A percentile compares a stretch with the other conserved stretches of the same genome.
Evolutionary conservation across 2,888 invertebrate genomes (phyloP).

Genomic region (Spicauda simplicius): DNA sequence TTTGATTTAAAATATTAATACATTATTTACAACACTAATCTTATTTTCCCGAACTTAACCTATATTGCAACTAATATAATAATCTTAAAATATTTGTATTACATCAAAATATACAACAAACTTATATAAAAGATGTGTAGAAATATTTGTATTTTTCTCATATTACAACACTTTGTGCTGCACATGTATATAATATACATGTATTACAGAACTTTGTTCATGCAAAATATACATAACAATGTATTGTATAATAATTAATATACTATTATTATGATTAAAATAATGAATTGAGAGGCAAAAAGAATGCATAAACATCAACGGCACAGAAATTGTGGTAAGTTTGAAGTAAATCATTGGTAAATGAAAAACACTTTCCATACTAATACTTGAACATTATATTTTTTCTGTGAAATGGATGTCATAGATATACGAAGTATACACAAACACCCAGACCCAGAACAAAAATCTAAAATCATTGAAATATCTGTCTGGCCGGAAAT

Average conservation of each 20-base stretch:
- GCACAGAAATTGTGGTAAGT: too few relatives aligned
- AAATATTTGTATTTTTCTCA: constrained; percentile 23
- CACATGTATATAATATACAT: constrained; percentile 54
- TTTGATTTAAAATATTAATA: constrained; percentile 52
- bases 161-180: constrained; percentile 72
- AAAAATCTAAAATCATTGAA: too few relatives aligned
- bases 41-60: constrained; percentile 38
- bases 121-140: constrained; percentile 26
- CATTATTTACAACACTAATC: constrained; percentile 55
- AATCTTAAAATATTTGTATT: constrained; percentile 44
- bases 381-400: too few relatives aligned
- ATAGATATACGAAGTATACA: too few relatives aligned
- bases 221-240: constrained; percentile 66
- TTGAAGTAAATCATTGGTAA: too few relatives aligned
- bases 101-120: constrained; percentile 60
- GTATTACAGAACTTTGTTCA: constrained; percentile 74
- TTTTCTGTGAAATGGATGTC: too few relatives aligned
- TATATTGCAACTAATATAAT: constrained; percentile 51
- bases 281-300: not conserved
- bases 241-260: constrained; percentile 44
- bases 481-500: too few relatives aligned
- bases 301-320: not conserved
- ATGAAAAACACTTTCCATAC: too few relatives aligned
- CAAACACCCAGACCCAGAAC: too few relatives aligned
- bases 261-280: constrained; percentile 27